A percentile compares a stretch with the other conserved stretches of the same genome.
Evolutionary conservation across 1,140 invertebrate species (phyloP).

Genomic region (Dendrolimus punctatus): DNA sequence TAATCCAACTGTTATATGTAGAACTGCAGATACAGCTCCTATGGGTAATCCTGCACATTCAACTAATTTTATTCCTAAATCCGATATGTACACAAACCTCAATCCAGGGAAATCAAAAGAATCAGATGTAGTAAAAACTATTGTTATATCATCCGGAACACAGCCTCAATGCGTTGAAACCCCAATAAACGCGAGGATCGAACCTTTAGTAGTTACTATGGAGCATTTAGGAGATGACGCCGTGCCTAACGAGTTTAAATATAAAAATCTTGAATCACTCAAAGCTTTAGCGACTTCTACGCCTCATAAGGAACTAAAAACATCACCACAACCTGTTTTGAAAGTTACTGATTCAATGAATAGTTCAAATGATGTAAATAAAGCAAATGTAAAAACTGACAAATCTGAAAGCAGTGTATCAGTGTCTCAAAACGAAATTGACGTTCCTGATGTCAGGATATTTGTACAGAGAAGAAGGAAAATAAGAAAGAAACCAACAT

Average conservation of each 20-base stretch:
- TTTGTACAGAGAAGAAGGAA: constrained; percentile 47
- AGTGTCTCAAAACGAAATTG: constrained; percentile 16
- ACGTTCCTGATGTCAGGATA: constrained; percentile 55
- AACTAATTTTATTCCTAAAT: too few species aligned
- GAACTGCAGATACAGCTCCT: too few species aligned
- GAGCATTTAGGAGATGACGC: too few species aligned
- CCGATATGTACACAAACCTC: too few species aligned
- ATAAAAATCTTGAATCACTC: constrained; percentile 9
- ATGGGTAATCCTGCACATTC: too few species aligned
- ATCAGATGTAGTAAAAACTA: constrained; percentile 31
- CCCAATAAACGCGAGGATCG: too few species aligned
- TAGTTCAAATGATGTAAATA: constrained; percentile 2
- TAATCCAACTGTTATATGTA: too few species aligned
- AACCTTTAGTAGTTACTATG: too few species aligned
- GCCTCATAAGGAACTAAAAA: constrained; percentile 28
- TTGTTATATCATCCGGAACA: constrained; percentile 44
- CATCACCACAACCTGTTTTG: neutral
- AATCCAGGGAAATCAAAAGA: constrained; percentile 7
- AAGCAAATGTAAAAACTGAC: constrained; percentile 6
- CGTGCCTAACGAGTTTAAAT: neutral
- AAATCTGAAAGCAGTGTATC: constrained; percentile 9
- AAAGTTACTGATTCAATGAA: neutral
- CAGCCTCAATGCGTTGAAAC: constrained; percentile 17
- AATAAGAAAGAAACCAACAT: constrained; percentile 21
- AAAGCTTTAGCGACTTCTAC: constrained; percentile 52